Evolutionary conservation across 2,113 vertebrate genomes (phyloP), one percentile per base, ranked within the genome.

Genomic region (Cephalopterus ornatus): DNA sequence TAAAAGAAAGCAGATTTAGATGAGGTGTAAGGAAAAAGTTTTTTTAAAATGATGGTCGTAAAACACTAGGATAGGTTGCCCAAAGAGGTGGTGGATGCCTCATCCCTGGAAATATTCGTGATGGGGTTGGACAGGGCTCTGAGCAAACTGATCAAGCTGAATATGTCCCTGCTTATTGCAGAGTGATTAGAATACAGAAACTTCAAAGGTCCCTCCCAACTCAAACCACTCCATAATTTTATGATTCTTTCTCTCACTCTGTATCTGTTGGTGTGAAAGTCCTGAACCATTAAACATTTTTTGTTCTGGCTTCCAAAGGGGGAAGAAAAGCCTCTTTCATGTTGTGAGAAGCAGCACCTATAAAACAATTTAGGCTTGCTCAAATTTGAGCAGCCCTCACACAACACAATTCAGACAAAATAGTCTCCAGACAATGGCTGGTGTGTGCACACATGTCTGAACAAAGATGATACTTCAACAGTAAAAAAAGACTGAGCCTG

Each of bases 81-180:
- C 27, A 24, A n/a, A 24, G n/a, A 47, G 4, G 13, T n/a, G 4
- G n/a, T 4, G 2, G 9, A 12, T 14, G 16, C 16, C 26, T 8
- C 35, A n/a, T 66, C 20, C 19, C 30, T 50, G 30, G 19, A 74
- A 59, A 44, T 12, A 37, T 27, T 12, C 12, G n/a, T n/a, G 19
- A 56, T 27, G 7, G 12, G 4, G 9, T 6, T 84, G n/a, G 17
- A 46, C 0, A 5, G 22, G 35, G 30, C 22, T 66, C 50, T 66
- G 30, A 84, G 46, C 26, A 71, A 61, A 32, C 72, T 39, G 11
- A 41, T 39, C 10, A 6, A 11, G 23, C 14, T n/a, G 30, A 70
- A 42, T 19, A 61, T 42, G 13, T 24, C 13, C 26, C 28, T 75
- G 11, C 8, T 35, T 3, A 15, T 15, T 32, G 13, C 11, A 61